Base-by-base conservation (phyloP, 53 echinoderm and acorn worm genomes). In the Hippasteria phrygiana region DNA sequence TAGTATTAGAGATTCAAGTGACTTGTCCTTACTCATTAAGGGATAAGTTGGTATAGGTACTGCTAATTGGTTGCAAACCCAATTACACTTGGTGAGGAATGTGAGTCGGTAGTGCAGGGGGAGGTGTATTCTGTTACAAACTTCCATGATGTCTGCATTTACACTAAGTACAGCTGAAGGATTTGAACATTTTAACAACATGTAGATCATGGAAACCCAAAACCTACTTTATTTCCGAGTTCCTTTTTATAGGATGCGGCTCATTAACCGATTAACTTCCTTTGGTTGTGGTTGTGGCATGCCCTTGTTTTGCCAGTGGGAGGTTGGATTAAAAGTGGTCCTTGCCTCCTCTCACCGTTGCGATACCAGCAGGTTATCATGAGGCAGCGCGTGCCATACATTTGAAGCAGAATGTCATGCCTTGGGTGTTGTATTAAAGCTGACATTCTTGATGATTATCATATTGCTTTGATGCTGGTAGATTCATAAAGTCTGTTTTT, bases 261-360 rank as follows among this genome's bases (percentile, higher is more conserved):
- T 62, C 27, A 40, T 79, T 79, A 79, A n/a, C 32, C 62, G 36
- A 79, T 79, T 79, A 79, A 79, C 79, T 41, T 38, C 79, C 34
- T 67, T 67, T 31, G 36, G 37, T 31, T 40, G 13, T 24, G 43
- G 45, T 62, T 33, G 45, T 65, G 43, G 29, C 45, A 29, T 45
- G 82, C 82, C 50, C 31, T 65, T 82, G 47, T 64, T 65, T 82
- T 43, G 66, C 82, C 82, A 82, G 82, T 82, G 65, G 65, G 82
- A 42, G 82, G 64, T 43, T 42, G 18, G 66, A 7, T 63, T 65
- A 82, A 65, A 82, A 65, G 64, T 59, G 80, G 62, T 47, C 43
- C 43, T 62, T 18, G 59, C 80, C 35, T 80, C 39, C 62, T 80
- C 40, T 36, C 59, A 14, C 80, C 42, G 43, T 42, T 65, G 82